A percentile compares a stretch with the other conserved stretches of the same genome.
Conservation (phyloP, 2,113 vertebrate species). For the Nothocercus nigrocapillus region DNA sequence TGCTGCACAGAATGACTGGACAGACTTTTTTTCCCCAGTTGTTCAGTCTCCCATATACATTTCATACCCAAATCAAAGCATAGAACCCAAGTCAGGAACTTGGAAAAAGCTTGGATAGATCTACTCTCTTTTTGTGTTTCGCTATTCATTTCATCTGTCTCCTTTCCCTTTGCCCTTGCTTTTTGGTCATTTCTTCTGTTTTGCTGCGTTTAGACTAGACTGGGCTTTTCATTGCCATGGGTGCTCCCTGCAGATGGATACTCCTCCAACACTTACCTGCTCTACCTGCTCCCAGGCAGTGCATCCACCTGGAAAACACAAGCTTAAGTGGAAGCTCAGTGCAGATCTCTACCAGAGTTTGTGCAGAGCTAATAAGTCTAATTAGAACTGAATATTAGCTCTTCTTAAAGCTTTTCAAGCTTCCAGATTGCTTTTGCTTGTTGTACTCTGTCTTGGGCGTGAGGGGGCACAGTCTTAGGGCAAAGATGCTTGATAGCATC, state of each 20-base stretch:
- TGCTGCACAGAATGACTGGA: neutral
- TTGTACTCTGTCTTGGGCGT: neutral
- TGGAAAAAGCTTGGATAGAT: neutral
- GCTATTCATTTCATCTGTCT: neutral
- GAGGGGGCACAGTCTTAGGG: neutral
- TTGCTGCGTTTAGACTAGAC: neutral
- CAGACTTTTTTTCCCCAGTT: neutral
- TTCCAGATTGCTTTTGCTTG: neutral
- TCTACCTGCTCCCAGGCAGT: neutral
- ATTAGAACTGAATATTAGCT: neutral
- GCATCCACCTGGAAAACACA: neutral
- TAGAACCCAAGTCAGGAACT: neutral
- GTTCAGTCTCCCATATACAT: neutral
- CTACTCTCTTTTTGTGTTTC: too few species aligned
- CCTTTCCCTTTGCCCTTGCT: neutral
- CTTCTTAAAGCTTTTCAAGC: neutral
- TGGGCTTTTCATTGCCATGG: neutral
- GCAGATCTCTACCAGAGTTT: neutral
- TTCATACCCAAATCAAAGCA: neutral
- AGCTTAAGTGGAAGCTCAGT: neutral
- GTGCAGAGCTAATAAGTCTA: neutral
- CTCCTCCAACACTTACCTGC: fast-evolving
- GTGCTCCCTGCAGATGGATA: neutral
- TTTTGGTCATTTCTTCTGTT: neutral
- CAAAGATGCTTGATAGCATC: neutral